Evolutionary conservation across 2,888 invertebrate species (phyloP), one percentile per base, ranked within the genome.

Genomic region (Aquatica leii): DNA sequence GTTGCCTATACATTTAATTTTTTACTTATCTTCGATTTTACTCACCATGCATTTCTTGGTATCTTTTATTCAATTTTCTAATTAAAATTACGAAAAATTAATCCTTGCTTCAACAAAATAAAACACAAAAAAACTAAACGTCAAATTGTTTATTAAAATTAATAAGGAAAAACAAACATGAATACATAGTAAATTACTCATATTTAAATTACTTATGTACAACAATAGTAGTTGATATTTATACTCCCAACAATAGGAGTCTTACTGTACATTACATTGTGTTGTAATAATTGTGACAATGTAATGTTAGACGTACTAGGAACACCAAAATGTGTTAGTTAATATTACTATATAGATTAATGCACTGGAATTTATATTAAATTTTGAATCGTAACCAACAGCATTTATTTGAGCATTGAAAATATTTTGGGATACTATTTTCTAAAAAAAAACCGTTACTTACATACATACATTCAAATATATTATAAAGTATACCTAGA

Each of bases 111-210:
- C n/a, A n/a, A n/a, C n/a, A 12, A 24, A 24, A 24, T 4, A 4
- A 37, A 41, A 57, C 51, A 40, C 18, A 37, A 35, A 46, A 48
- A 12, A 66, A 51, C 57, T 76, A 78, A 81, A 81, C 81, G 81
- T 80, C 81, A 81, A 81, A 80, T 81, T 81, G 79, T 81, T 81
- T 81, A 81, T 81, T 81, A 81, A 81, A 81, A 81, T 81, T 80
- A 81, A 81, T 81, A 81, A 81, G 80, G 73, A 80, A 81, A 81
- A 81, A 81, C 81, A 82, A 82, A 82, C 80, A 80, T 80, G 79
- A 80, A 80, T 80, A 82, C 80, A 80, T 80, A 79, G 74, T 77
- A 68, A 75, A 76, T 74, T 75, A 76, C 75, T 76, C 77, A 76
- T 76, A 77, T 77, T 66, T 75, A 74, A 79, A 77, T 78, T 78